phyloP scores from a whole-genome alignment of 2,888 invertebrate species.

The Scaptomyza flava region DNA sequence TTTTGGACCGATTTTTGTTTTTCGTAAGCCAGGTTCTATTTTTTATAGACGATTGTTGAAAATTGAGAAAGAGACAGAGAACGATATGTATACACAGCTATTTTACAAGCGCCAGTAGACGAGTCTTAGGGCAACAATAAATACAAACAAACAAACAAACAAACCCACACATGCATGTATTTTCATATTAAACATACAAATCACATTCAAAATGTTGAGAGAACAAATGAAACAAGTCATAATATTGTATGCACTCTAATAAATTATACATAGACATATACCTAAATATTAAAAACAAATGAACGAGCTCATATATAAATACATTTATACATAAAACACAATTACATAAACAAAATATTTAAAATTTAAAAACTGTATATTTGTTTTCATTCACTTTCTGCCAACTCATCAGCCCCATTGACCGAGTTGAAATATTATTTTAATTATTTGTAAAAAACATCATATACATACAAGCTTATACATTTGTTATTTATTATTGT shows the following conservation, averaged over 20 bases:
- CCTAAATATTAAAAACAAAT: slow-evolving; percentile 1
- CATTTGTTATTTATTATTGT: slow-evolving; percentile 79
- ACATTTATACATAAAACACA: slow-evolving; percentile 27
- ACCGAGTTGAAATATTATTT: slow-evolving; percentile 66
- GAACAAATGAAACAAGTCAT: slow-evolving; percentile 55
- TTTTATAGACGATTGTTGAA: slow-evolving; percentile 34
- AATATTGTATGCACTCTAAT: slow-evolving; percentile 53
- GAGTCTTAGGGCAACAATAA: slow-evolving; percentile 13
- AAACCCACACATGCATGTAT: slow-evolving; percentile 34
- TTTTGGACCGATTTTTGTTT: slow-evolving; percentile 39
- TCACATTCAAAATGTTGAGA: slow-evolving; percentile 60
- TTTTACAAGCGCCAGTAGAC: slow-evolving; percentile 59
- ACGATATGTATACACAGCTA: slow-evolving; percentile 51
- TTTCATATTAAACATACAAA: slow-evolving; percentile 68
- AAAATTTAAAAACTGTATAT: slow-evolving; percentile 67
- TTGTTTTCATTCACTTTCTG: slow-evolving; percentile 47
- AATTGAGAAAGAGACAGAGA: slow-evolving; percentile 13
- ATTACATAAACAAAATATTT: slow-evolving; percentile 44
- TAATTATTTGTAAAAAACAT: slow-evolving; percentile 58
- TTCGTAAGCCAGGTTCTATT: slow-evolving; percentile 46
- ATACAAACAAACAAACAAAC: slow-evolving; percentile 12
- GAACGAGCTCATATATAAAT: slow-evolving; percentile 43
- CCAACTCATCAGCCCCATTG: slow-evolving; percentile 66
- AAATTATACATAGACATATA: slow-evolving; percentile 26
- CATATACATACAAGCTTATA: slow-evolving; percentile 53